Evolutionary conservation across 2,888 invertebrate genomes (phyloP).

Genomic region (Drosophila anceps): DNA sequence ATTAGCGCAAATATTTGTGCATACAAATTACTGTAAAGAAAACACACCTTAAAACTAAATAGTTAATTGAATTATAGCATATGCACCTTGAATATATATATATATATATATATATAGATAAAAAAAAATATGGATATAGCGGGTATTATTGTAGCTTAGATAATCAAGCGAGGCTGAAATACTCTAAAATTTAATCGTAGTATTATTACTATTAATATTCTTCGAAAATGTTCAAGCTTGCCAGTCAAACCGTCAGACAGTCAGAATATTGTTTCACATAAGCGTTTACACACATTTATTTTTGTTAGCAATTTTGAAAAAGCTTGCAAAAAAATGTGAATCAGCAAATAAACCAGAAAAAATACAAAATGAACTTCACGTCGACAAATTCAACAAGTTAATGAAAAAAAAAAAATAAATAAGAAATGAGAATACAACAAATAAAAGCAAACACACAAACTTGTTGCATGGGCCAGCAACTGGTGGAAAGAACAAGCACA

Average conservation of each 20-base stretch:
- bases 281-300: background rate
- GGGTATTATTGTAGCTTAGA: too few species aligned
- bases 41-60: conserved; percentile 30
- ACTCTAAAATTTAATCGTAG: background rate
- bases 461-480: conserved; percentile 65
- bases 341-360: conserved; percentile 30
- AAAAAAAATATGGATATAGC: background rate
- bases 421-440: conserved; percentile 14
- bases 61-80: conserved; percentile 16
- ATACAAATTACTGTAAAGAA: conserved; percentile 12
- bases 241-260: background rate
- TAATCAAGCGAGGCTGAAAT: background rate
- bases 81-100: conserved; percentile 9
- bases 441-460: conserved; percentile 35
- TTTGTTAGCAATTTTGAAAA: conserved; percentile 18
- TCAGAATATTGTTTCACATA: background rate
- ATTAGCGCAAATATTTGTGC: conserved; percentile 52
- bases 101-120: conserved; percentile 12
- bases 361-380: conserved; percentile 7
- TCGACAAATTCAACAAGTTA: conserved; percentile 36
- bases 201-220: background rate
- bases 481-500: conserved; percentile 41
- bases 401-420: conserved; percentile 31
- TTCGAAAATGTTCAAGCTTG: background rate
- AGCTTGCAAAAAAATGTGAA: conserved; percentile 36